Percentiles rank a stretch among this genome's conserved stretches.
Evolutionary conservation across 2,797 vertebrate species (phyloP).

Genomic region (Poeciliopsis presidionis): DNA sequence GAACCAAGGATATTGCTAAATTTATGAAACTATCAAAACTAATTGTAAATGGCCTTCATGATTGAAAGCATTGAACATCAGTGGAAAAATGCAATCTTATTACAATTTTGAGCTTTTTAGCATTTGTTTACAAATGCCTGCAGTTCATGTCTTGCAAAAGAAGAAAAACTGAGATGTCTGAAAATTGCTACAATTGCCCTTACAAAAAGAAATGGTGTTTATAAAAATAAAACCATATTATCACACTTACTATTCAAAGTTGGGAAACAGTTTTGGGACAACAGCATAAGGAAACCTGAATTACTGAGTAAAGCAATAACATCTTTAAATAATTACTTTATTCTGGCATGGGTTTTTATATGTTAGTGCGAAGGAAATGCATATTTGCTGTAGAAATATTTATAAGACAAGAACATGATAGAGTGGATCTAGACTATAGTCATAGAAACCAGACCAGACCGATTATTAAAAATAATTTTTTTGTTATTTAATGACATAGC

Average conservation of each 20-base stretch:
- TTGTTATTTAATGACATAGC: slow-evolving; percentile 1
- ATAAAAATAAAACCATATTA: not conserved
- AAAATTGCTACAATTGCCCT: not conserved
- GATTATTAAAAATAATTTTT: not conserved
- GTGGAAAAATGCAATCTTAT: too few relatives aligned
- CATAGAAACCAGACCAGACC: not conserved
- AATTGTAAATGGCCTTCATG: not conserved
- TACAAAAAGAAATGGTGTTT: not conserved
- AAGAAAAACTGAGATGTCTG: not conserved
- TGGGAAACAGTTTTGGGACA: not conserved
- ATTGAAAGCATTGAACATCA: not conserved
- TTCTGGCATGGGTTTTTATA: not conserved
- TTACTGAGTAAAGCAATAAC: not conserved
- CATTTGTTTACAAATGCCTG: not conserved
- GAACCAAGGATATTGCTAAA: not conserved
- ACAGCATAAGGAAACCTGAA: not conserved
- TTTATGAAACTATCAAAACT: not conserved
- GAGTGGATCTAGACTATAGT: not conserved
- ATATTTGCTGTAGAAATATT: not conserved
- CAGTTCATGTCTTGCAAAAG: not conserved
- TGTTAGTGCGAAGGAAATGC: not conserved
- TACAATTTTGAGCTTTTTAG: not conserved
- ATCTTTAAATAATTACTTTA: not conserved
- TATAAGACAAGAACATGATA: not conserved
- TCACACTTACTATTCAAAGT: not conserved